Base-by-base conservation (phyloP, 2,888 invertebrate genomes). In the Clunio marinus region DNA sequence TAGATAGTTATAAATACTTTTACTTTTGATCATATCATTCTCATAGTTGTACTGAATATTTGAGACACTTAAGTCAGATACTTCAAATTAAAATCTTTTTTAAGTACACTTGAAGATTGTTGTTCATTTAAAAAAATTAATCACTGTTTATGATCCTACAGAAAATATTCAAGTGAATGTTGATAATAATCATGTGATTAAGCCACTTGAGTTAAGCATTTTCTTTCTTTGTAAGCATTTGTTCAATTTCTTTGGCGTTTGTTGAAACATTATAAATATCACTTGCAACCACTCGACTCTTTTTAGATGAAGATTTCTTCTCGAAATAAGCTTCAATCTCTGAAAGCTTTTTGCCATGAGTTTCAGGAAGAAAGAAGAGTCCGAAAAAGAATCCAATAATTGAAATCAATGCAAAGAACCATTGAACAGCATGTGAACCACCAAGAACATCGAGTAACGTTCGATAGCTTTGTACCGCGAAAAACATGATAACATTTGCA, bases 311-410 rank as follows among this genome's bases (percentile, higher is more conserved):
- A 27, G 77, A 70, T 69, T 77, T 79, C 24, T 76, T 76, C 22
- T 80, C 74, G 72, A 82, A 85, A 73, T 85, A 84, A 66, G 82
- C 81, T 69, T 83, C 82, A 70, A 86, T 85, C 73, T 86, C 85
- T 55, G 80, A 78, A 15, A 86, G 74, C 1, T 83, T 81, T 72
- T 84, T 81, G 0, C 85, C 85, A 74, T 85, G 85, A 0, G 86
- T 87, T 77, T 87, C 86, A 0, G 86, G 86, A 59, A 87, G 74
- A 41, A 81, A 74, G 41, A 82, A 80, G 28, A 73, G 58, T 32
- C 70, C 73, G 67, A 72, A 73, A 37, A 72, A 70, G 57, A 73
- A 72, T 7, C 75, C 78, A 1, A 76, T 74, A 1, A 83, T 69
- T 0, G 83, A 80, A 1, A 83, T 75, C 0, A 74, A 79, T 0